phyloP scores from a whole-genome alignment of 30 jellyfish, hydroid and myxozoan species.

The Turritopsis dohrnii region DNA sequence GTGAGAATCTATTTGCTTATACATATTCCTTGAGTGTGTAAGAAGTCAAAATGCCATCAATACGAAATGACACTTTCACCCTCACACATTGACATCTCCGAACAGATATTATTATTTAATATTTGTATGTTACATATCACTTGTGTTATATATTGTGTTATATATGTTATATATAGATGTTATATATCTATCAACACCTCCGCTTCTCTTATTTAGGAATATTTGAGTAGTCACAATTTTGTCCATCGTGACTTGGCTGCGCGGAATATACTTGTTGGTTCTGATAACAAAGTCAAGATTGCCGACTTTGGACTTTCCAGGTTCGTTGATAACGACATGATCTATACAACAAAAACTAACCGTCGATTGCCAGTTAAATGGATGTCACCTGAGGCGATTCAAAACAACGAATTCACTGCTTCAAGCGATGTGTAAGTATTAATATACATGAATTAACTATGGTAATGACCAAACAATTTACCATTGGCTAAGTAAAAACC shows the following conservation, averaged over 20 bases:
- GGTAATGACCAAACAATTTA: no score
- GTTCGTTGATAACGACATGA: neutral
- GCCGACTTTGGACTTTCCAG: constrained; percentile 37
- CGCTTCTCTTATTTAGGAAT: neutral
- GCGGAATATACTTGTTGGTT: constrained; percentile 51
- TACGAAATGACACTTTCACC: no score
- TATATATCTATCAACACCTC: neutral
- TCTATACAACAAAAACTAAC: neutral
- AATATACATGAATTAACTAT: no score
- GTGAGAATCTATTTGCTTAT: no score
- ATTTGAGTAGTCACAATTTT: constrained; percentile 27
- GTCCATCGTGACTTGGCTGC: constrained; percentile 47
- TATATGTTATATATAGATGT: no score
- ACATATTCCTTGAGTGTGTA: no score
- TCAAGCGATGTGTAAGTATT: neutral
- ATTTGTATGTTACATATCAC: no score
- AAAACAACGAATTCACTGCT: neutral
- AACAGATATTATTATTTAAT: no score
- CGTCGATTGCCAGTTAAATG: constrained; percentile 40
- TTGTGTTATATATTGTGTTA: no score
- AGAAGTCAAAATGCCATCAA: no score
- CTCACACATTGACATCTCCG: no score
- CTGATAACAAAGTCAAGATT: constrained; percentile 49
- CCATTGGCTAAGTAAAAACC: no score
- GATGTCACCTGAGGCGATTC: constrained; percentile 45